These are phyloP conservation scores for Thermophis baileyi DNA, from an alignment of 2,113 vertebrate genomes.

Conservation along the genomic window DNA sequence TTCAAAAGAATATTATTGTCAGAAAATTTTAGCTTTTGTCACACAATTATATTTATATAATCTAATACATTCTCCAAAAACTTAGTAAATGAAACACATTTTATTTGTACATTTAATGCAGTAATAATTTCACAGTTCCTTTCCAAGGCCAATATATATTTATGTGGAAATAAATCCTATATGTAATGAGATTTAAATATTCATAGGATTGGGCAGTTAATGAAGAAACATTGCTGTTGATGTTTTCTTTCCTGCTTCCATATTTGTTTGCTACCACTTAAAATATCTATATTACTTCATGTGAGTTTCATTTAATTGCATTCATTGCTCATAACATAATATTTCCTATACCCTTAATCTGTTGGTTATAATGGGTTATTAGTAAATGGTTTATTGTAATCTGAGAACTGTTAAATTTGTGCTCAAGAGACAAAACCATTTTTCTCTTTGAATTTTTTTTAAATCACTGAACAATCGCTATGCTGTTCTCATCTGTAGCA, in stretches of 20 bases:
- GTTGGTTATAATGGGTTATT: constrained; percentile 4
- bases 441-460: constrained; percentile 8
- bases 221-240: not conserved
- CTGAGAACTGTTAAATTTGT: not conserved
- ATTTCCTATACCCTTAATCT: not conserved
- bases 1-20: not conserved
- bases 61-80: not conserved
- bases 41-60: not conserved
- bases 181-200: not conserved
- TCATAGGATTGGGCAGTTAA: not conserved
- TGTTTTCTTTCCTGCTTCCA: not conserved
- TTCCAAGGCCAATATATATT: not conserved
- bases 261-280: not conserved
- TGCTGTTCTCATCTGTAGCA: constrained; percentile 36
- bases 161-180: not conserved
- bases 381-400: constrained; percentile 6
- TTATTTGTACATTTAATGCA: not conserved
- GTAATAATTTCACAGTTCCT: not conserved
- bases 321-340: constrained; percentile 15
- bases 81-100: not conserved
- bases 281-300: not conserved
- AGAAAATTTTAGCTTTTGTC: not conserved
- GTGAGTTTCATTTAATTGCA: constrained; percentile 18
- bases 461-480: constrained; percentile 28
- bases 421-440: constrained; percentile 21